These are phyloP conservation scores for Oncorhynchus clarkii DNA, from an alignment of 2,113 vertebrate genomes.

Conservation along the genomic window DNA sequence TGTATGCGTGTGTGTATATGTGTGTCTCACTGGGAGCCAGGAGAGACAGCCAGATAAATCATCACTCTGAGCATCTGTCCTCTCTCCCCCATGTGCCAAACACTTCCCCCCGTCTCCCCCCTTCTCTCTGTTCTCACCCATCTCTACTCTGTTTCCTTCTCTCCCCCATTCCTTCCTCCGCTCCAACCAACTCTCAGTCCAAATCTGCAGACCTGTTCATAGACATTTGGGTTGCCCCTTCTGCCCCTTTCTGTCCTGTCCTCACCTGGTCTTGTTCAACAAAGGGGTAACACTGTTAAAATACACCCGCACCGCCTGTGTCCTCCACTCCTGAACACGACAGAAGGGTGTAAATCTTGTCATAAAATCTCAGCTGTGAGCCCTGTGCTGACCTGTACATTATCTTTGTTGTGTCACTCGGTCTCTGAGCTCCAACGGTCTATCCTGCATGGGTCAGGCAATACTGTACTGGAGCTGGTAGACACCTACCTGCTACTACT, in stretches of 20 bases:
- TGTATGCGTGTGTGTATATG: no score
- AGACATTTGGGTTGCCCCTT: constrained; percentile 72
- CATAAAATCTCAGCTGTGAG: constrained; percentile 74
- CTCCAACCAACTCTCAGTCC: constrained; percentile 24
- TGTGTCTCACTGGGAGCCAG: constrained; percentile 52
- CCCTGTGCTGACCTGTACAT: constrained; percentile 65
- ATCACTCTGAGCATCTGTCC: constrained; percentile 68
- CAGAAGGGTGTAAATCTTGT: constrained; percentile 64
- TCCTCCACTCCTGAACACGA: no score
- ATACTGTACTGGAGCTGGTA: constrained; percentile 40
- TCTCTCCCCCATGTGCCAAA: constrained; percentile 55
- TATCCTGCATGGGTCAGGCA: constrained; percentile 13
- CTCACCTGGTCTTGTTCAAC: constrained; percentile 19
- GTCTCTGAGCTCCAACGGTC: constrained; percentile 43
- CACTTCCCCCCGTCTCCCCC: constrained; percentile 22
- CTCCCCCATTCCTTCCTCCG: no score
- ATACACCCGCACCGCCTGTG: background rate
- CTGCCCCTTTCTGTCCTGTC: constrained; percentile 63
- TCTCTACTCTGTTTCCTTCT: no score
- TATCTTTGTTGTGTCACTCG: constrained; percentile 51
- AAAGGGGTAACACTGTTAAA: constrained; percentile 57
- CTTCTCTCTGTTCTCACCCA: no score
- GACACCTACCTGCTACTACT: constrained; percentile 40
- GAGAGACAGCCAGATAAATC: constrained; percentile 74
- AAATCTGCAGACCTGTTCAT: constrained; percentile 65